phyloP scores from a whole-genome alignment of 2,113 vertebrate species.

The Tringa solitaria region DNA sequence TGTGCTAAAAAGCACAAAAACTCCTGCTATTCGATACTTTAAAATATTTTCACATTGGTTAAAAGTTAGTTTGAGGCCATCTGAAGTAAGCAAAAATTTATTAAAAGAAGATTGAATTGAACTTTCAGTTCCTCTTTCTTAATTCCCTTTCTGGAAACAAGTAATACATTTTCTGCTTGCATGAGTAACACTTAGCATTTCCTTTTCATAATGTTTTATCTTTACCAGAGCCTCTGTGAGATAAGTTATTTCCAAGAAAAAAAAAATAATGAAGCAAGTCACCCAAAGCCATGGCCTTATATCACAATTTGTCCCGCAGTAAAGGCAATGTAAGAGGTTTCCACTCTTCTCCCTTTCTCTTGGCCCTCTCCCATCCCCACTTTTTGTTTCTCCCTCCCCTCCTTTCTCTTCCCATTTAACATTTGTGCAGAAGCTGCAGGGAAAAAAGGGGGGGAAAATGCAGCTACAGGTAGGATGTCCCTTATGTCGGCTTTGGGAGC shows the following conservation, averaged over 20 bases:
- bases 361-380: background rate
- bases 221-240: background rate
- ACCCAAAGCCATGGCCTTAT: background rate
- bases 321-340: background rate
- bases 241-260: background rate
- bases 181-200: background rate
- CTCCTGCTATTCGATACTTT: background rate
- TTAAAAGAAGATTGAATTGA: background rate
- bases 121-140: background rate
- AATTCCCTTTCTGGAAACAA: background rate
- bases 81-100: background rate
- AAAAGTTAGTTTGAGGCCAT: background rate
- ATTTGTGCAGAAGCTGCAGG: background rate
- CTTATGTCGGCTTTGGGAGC: background rate
- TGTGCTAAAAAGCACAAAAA: background rate
- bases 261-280: rapidly evolving
- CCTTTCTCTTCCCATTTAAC: background rate
- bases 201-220: background rate
- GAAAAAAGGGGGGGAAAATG: rapidly evolving
- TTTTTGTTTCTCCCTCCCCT: background rate
- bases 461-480: background rate
- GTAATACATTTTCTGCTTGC: background rate
- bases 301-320: background rate
- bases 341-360: background rate
- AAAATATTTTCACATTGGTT: background rate